These are phyloP conservation scores for Oligia strigilis DNA, from an alignment of 2,888 invertebrate species.

Conservation along the genomic window DNA sequence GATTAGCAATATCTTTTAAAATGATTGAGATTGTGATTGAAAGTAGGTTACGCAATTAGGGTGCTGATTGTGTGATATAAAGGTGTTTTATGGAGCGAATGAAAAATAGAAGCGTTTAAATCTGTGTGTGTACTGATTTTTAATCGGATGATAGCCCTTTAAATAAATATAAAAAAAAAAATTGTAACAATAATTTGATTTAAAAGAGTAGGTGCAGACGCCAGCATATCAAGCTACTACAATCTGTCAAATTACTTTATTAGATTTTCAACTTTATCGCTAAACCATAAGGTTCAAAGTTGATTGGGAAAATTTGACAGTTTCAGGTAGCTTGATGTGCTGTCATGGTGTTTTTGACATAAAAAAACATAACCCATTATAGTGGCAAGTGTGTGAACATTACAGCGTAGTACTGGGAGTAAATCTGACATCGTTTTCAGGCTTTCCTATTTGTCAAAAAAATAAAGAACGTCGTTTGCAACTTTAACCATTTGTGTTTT, in stretches of 20 bases:
- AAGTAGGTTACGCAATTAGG: neutral
- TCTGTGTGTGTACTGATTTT: neutral
- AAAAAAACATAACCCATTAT: neutral
- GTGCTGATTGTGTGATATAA: neutral
- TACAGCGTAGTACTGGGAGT: neutral
- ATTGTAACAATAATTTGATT: too few relatives aligned
- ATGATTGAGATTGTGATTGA: fast-evolving
- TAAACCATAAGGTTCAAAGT: too few relatives aligned
- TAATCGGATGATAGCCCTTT: neutral
- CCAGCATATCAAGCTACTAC: too few relatives aligned
- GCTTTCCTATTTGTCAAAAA: neutral
- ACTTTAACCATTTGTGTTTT: too few relatives aligned
- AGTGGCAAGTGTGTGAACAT: neutral
- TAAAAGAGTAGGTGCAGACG: too few relatives aligned
- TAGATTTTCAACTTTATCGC: too few relatives aligned
- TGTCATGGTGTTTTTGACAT: too few relatives aligned
- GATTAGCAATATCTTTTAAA: neutral
- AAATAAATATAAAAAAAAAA: too few relatives aligned
- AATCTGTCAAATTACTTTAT: too few relatives aligned
- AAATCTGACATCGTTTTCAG: neutral
- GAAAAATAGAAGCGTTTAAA: neutral
- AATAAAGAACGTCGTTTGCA: neutral
- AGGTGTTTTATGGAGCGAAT: neutral
- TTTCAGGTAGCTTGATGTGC: too few relatives aligned
- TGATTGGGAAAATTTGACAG: too few relatives aligned